Conservation (phyloP, 1,140 invertebrate genomes). For the Trichomalopsis sarcophagae region DNA sequence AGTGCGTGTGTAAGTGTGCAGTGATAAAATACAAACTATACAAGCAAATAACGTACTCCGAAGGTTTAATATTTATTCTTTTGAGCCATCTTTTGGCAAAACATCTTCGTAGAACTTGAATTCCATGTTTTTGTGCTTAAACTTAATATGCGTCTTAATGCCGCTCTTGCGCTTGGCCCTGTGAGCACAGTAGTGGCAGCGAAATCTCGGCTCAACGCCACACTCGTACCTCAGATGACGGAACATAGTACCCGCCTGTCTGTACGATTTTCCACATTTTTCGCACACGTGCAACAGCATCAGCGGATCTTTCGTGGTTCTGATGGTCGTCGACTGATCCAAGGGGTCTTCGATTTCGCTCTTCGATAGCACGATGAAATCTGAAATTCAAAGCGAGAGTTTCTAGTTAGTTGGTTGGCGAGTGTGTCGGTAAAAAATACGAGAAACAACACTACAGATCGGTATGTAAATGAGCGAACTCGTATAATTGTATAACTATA, state of each 20-base stretch:
- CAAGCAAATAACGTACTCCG: too few relatives aligned
- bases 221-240: slow-evolving; percentile 33
- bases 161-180: slow-evolving; percentile 58
- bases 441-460: too few relatives aligned
- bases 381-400: not conserved
- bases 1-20: not conserved
- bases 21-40: too few relatives aligned
- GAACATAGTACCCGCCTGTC: not conserved
- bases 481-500: not conserved
- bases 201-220: slow-evolving; percentile 20
- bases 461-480: not conserved
- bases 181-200: slow-evolving; percentile 69
- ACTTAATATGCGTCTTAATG: slow-evolving; percentile 61
- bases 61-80: too few relatives aligned
- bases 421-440: too few relatives aligned
- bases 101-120: not conserved
- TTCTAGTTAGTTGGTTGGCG: not conserved
- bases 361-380: not conserved
- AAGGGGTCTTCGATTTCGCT: not conserved
- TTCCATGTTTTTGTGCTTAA: not conserved
- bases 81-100: not conserved
- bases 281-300: slow-evolving; percentile 55
- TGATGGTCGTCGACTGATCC: too few relatives aligned
- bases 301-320: too few relatives aligned
- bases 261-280: slow-evolving; percentile 67